Evolutionary conservation across 2,888 invertebrate species (phyloP), one percentile per base, ranked within the genome.

Genomic region (Atrina japonica): DNA sequence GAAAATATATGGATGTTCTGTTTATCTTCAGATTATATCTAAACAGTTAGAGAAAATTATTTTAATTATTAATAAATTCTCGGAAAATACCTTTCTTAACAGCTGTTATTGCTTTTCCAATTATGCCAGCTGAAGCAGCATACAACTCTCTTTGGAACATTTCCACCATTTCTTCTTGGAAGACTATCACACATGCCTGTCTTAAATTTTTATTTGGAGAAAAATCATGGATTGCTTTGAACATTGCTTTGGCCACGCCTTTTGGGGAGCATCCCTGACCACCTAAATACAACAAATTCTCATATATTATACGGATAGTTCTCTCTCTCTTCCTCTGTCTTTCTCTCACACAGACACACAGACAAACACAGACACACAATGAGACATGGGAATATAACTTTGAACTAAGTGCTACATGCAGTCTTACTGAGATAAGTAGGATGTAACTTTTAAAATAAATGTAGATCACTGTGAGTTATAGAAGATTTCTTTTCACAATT

Each of bases 161-260:
- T 27, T 30, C 50, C 3, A 50, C 27, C 71, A 72, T 72, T 14
- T 58, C 58, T 47, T 52, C 52, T 45, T 72, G 66, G 35, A 67
- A 72, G 0, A 72, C 59, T 3, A 72, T 63, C 2, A 72, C 40
- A 16, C 56, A 52, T 1, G 67, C 64, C 16, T 56, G 47, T 40
- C 58, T 18, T 1, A 59, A 14, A 35, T 23, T 58, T 23, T 7
- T 30, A 35, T 5, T 35, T 9, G 63, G 45, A 18, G 43, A 25
- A 29, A 63, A 67, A 9, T 45, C 59, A 45, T 52, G 60, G 11
- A 63, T 61, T 30, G 66, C 66, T 29, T 50, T 30, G 58, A 72
- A 67, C 56, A 72, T 72, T 11, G 66, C 50, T 6, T 41, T 58
- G 7, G 71, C 71, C 25, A 72, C 67, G 14, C 67, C 63, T n/a